phyloP scores from a whole-genome alignment of 2,888 invertebrate species.

The Mimachlamys varia region DNA sequence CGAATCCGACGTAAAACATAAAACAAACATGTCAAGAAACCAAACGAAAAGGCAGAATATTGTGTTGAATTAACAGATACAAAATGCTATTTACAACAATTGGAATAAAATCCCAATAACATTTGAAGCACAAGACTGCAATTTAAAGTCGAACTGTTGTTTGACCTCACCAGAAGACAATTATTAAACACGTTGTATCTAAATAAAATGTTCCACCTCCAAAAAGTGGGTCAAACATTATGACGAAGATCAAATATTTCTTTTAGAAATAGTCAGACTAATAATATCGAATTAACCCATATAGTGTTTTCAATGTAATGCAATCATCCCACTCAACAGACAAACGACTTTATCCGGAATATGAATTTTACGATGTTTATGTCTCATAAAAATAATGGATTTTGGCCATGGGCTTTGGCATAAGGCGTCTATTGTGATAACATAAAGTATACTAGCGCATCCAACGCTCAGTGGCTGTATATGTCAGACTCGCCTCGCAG shows the following conservation, averaged over 20 bases:
- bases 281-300: neutral
- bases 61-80: too few relatives aligned
- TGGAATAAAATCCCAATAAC: neutral
- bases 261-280: neutral
- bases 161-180: too few relatives aligned
- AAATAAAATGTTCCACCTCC: neutral
- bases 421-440: constrained; percentile 5
- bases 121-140: neutral
- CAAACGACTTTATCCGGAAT: neutral
- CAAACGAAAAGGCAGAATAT: too few relatives aligned
- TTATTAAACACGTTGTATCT: too few relatives aligned
- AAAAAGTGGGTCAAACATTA: neutral
- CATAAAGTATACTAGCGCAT: neutral
- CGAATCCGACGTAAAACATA: too few relatives aligned
- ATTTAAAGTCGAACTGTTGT: too few relatives aligned
- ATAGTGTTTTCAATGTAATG: neutral
- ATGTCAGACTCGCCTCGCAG: neutral
- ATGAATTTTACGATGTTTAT: neutral
- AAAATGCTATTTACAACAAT: too few relatives aligned
- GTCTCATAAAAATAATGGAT: neutral
- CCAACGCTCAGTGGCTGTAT: neutral
- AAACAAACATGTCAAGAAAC: too few relatives aligned
- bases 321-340: neutral
- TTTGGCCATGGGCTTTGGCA: constrained; percentile 3
- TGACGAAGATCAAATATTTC: neutral